A percentile compares a stretch with the other conserved stretches of the same genome.
These are phyloP conservation scores for Paralichthys olivaceus DNA, from an alignment of 2,113 vertebrate species.

Conservation along the genomic window DNA sequence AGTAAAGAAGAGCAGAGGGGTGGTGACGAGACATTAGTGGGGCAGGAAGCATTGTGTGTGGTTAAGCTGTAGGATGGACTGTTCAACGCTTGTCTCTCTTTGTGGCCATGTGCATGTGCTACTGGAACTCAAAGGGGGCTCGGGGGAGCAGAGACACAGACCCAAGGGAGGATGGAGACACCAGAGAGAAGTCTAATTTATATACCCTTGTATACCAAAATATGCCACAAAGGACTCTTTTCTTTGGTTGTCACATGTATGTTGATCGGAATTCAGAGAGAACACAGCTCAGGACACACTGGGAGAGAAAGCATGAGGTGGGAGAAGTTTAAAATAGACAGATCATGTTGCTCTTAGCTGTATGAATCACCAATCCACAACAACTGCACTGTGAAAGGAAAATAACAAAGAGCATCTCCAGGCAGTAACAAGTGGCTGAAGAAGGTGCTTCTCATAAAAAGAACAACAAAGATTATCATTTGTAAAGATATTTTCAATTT, in stretches of 20 bases:
- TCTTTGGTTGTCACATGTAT: conserved; percentile 43
- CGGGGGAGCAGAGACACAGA: conserved; percentile 19
- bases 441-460: too few species aligned
- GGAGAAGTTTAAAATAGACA: neutral
- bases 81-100: conserved; percentile 46
- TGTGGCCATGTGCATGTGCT: conserved; percentile 43
- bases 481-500: too few species aligned
- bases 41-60: conserved; percentile 67
- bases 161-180: conserved; percentile 13
- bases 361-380: too few species aligned
- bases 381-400: too few species aligned
- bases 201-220: conserved; percentile 39
- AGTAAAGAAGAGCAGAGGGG: conserved; percentile 38
- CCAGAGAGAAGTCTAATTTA: conserved; percentile 51
- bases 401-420: too few species aligned
- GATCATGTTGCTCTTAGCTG: neutral
- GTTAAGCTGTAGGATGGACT: conserved; percentile 31
- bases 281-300: conserved; percentile 14
- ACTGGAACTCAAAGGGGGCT: conserved; percentile 22
- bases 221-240: conserved; percentile 24
- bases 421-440: too few species aligned
- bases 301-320: neutral
- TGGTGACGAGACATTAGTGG: conserved; percentile 11
- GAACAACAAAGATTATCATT: too few species aligned
- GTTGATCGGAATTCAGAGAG: conserved; percentile 18